Conservation (phyloP, 2,113 vertebrate species). For the Eulemur rufifrons region DNA sequence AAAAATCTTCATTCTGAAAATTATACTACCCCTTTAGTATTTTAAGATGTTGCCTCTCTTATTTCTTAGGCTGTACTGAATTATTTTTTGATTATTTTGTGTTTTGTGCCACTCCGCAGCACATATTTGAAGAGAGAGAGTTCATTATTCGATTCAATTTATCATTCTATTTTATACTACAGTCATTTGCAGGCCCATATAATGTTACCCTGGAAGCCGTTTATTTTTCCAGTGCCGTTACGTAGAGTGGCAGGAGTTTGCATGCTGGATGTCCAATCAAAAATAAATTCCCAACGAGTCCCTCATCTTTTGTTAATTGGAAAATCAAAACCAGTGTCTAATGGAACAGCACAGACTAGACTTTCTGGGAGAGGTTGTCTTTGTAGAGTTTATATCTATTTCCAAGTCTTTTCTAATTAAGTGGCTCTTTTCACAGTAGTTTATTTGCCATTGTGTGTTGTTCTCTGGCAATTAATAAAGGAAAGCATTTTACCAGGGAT, state of each 20-base stretch:
- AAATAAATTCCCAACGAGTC: background rate
- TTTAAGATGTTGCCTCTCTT: background rate
- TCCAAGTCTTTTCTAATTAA: slow-evolving; percentile 12
- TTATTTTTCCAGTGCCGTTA: background rate
- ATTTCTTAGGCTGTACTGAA: background rate
- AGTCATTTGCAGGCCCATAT: background rate
- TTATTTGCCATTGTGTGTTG: background rate
- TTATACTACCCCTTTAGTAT: background rate
- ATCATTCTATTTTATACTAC: background rate
- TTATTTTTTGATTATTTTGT: background rate
- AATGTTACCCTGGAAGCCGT: background rate
- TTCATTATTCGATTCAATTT: background rate
- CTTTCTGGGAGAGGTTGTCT: background rate
- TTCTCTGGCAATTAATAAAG: background rate
- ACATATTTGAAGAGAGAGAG: background rate
- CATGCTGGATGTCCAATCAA: background rate
- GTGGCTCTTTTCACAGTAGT: background rate
- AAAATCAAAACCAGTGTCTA: background rate
- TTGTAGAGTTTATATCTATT: background rate
- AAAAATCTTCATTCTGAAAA: background rate
- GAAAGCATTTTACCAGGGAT: background rate
- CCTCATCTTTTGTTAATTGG: background rate
- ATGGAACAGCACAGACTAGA: background rate
- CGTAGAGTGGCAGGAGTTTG: background rate
- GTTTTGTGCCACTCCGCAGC: background rate